Base-by-base conservation (phyloP, 1,140 invertebrate genomes). In the Lerema accius region DNA sequence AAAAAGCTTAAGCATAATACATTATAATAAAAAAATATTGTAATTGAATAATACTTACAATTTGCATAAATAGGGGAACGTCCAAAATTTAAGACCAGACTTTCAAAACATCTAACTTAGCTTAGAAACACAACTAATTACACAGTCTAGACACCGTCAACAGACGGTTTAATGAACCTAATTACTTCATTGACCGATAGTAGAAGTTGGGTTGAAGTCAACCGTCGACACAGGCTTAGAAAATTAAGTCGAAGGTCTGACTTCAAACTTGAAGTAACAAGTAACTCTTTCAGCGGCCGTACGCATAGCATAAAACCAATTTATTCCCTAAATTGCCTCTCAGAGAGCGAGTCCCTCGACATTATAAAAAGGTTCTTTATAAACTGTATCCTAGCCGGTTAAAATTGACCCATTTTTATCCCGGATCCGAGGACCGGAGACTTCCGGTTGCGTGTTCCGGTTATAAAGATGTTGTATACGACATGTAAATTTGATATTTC, bases 341-440 rank as follows among this genome's bases (percentile, higher is more conserved):
- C 28, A 19, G 40, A 16, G 42, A 58, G 17, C 40, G 53, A 26
- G n/a, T 28, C 51, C 42, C 26, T 58, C 26, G 23, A 45, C 53
- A 58, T 58, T 58, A 58, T 58, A 58, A 58, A 37, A 58, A 58
- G 53, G 53, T 58, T 58, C 53, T 56, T 58, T 45, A 58, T 58
- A 58, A 58, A 58, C 53, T 58, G 23, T 32, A 58, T 58, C 40
- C 23, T 58, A 9, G 53, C 40, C 23, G 42, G 53, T 58, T 58
- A 58, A 58, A 58, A 58, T 46, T 58, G 53, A 58, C 53, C 42
- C 26, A 58, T 58, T 58, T 58, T 45, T 58, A 45, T 58, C 19
- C 49, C 42, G 39, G 51, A 28, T 16, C 28, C 32, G 39, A 26
- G 50, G 50, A 16, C 42, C 11, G 5, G 26, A 45, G 23, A 45